Base-by-base conservation (phyloP, 1,140 invertebrate genomes). In the Nebria ingens region DNA sequence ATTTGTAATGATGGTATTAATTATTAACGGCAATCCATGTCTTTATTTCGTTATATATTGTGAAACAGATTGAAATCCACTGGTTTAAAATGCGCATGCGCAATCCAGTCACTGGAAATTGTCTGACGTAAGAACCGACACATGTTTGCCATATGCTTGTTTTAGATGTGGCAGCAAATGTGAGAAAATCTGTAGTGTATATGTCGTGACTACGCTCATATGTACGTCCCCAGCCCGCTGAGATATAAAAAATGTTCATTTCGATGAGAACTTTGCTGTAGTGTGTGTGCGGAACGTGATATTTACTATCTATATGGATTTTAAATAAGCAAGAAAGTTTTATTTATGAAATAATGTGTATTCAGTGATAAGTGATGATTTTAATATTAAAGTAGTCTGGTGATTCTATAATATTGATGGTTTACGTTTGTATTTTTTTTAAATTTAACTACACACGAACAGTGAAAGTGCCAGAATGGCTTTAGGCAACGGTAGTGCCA, bases 401-500 rank as follows among this genome's bases (percentile, higher is more conserved):
- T n/a, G n/a, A n/a, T n/a, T n/a, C n/a, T n/a, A n/a, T n/a, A n/a
- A n/a, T n/a, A n/a, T n/a, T n/a, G n/a, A n/a, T n/a, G n/a, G n/a
- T n/a, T n/a, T n/a, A n/a, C n/a, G n/a, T n/a, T n/a, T n/a, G n/a
- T n/a, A 45, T 45, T 45, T 11, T 9, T 45, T 9, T 45, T 9
- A 45, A 12, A 12, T 45, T 45, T 45, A 12, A 17, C 17, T 45
- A 12, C 11, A 11, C 4, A 22, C 19, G 34, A 12, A 15, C 23
- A 20, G 55, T 25, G 42, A 42, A n/a, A 12, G 55, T 52, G 55
- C 38, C 15, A 34, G 25, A 15, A 71, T 71, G 69, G 67, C 70
- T 58, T 57, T 69, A 54, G 67, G 67, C 22, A 71, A 69, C 52
- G 69, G 69, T 57, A 73, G 68, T 61, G 68, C 65, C 57, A 74